Conservation (phyloP, 2,797 vertebrate species). For the Paramormyrops hopkinsi region DNA sequence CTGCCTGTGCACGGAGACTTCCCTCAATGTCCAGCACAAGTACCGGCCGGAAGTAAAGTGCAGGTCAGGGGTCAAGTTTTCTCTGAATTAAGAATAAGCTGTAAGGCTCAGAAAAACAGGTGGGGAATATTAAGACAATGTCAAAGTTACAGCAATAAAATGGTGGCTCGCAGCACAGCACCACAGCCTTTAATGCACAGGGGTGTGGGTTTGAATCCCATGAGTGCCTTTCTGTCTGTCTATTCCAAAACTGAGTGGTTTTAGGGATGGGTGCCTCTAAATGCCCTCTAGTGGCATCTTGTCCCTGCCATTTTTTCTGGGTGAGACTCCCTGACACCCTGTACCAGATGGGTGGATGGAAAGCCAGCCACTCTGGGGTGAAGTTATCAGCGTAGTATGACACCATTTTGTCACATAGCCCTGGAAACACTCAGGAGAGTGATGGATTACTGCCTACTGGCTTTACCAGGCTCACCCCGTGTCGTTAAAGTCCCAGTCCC, state of each 20-base stretch:
- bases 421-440: neutral
- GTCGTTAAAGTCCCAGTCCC: neutral
- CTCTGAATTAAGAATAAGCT: neutral
- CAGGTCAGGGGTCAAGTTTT: conserved; percentile 1
- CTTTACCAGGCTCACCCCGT: neutral
- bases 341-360: neutral
- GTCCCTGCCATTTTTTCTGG: neutral
- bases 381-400: neutral
- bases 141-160: too few species aligned
- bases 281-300: neutral
- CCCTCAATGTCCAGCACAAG: neutral
- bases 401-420: neutral
- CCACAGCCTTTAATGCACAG: neutral
- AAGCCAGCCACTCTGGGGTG: neutral
- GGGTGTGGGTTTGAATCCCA: neutral
- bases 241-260: neutral
- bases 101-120: neutral
- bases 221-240: neutral
- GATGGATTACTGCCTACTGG: neutral
- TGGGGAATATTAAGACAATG: neutral
- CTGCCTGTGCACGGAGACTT: neutral
- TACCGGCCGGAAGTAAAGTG: neutral
- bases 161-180: neutral
- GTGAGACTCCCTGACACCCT: neutral
- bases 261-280: neutral